Conservation (phyloP, 2,113 vertebrate species). For the Hiodon alosoides region DNA sequence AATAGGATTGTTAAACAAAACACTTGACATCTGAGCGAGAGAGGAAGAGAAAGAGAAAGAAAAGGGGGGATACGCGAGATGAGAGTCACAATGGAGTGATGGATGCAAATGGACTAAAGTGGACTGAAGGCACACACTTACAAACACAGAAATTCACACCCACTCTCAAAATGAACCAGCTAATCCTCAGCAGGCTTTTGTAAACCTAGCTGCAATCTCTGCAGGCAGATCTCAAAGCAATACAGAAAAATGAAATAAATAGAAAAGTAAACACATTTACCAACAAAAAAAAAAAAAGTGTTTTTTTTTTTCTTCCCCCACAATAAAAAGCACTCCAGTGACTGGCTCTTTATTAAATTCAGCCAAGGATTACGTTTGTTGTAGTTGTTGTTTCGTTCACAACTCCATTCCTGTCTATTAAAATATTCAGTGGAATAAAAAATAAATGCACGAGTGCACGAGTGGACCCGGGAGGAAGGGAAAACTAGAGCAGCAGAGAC, state of each 20-base stretch:
- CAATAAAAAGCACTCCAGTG: neutral
- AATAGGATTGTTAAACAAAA: constrained; percentile 60
- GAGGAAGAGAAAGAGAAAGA: constrained; percentile 19
- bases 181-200: no score
- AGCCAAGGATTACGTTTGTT: constrained; percentile 36
- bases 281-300: constrained; percentile 45
- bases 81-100: neutral
- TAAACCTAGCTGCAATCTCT: no score
- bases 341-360: constrained; percentile 21
- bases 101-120: constrained; percentile 1
- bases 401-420: constrained; percentile 23
- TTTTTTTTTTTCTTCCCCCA: constrained; percentile 18
- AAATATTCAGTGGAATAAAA: constrained; percentile 47
- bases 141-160: constrained; percentile 1
- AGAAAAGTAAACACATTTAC: no score
- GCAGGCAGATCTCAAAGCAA: no score
- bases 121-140: neutral
- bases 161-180: constrained; percentile 13
- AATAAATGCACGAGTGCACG: constrained; percentile 21
- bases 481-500: no score
- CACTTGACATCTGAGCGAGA: constrained; percentile 32
- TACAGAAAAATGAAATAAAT: no score
- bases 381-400: constrained; percentile 1
- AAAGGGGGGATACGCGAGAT: neutral
- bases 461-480: neutral